Conservation (phyloP, 2,888 invertebrate species). For the Platycnemis pennipes region DNA sequence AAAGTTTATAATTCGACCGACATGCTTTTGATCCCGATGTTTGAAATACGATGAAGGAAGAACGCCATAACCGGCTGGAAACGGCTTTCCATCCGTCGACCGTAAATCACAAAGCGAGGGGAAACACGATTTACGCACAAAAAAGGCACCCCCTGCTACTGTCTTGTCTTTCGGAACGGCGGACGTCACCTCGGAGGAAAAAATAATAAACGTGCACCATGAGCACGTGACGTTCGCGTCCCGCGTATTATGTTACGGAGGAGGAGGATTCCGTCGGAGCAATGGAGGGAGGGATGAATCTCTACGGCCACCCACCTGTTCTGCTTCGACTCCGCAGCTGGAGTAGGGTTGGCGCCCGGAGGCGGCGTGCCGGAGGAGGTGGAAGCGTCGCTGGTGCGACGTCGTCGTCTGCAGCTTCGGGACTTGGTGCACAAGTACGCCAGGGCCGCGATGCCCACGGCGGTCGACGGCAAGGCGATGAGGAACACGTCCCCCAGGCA, state of each 20-base stretch:
- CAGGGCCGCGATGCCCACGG: conserved; percentile 22
- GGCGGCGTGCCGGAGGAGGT: background rate
- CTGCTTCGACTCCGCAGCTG: conserved; percentile 13
- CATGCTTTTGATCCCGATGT: no score
- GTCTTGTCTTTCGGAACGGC: background rate
- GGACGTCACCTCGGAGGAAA: background rate
- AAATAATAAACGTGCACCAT: background rate
- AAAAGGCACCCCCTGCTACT: background rate
- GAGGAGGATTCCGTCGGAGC: background rate
- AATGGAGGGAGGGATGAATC: background rate
- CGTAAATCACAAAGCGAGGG: background rate
- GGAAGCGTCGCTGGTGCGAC: background rate
- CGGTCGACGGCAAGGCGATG: conserved; percentile 11
- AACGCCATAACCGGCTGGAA: background rate
- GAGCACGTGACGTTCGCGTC: background rate
- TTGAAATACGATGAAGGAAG: no score
- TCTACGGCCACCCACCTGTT: conserved; percentile 57
- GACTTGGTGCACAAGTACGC: conserved; percentile 9
- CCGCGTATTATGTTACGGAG: background rate
- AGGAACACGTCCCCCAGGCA: conserved; percentile 48
- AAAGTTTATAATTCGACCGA: no score
- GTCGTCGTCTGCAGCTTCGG: background rate
- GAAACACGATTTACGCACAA: background rate
- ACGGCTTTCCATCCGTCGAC: background rate
- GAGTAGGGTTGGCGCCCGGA: background rate